phyloP scores from a whole-genome alignment of 2,113 vertebrate genomes.

The Xenopus tropicalis region UCB_Xtro_10.0 CM004446.2:137587501-137588000 shows the following conservation, averaged over 20 bases:
- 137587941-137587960: constrained; percentile 81
- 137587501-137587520: not conserved
- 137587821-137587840: constrained; percentile 65
- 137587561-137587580: constrained; percentile 20
- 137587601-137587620: no score
- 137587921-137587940: constrained; percentile 70
- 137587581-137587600: not conserved
- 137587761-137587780: constrained; percentile 63
- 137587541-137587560: not conserved
- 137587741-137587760: constrained; percentile 45
- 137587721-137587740: no score
- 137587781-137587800: constrained; percentile 62
- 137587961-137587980: constrained; percentile 70
- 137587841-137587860: constrained; percentile 65
- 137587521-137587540: fast-evolving
- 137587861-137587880: constrained; percentile 66
- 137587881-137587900: constrained; percentile 57
- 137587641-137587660: no score
- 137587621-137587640: no score
- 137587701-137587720: no score
- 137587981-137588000: not conserved
- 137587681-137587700: no score
- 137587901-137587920: constrained; percentile 73
- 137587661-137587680: no score
- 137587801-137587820: constrained; percentile 60